Base-by-base conservation (phyloP, 2,113 vertebrate species). In the Eidolon helvum region DNA sequence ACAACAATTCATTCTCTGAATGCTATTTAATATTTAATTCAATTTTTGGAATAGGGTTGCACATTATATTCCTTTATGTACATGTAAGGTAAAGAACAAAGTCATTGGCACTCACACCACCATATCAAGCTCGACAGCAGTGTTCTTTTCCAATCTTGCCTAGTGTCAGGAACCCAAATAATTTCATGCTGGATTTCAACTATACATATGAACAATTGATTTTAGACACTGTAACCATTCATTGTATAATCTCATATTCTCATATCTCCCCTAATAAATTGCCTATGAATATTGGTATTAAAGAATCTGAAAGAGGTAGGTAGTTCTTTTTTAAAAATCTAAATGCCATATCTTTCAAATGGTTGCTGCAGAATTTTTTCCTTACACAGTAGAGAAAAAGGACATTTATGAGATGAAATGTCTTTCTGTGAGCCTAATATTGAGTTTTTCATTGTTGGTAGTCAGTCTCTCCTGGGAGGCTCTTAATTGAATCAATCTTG, bases 401-500 rank as follows among this genome's bases (percentile, higher is more conserved):
- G 83, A 90, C 65, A 91, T 85, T 94, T 78, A 72, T 24, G 59
- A 86, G 45, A 94, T 82, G 72, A 79, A 96, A 91, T 77, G 72
- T 88, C 80, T 96, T 94, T 96, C 66, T 85, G 86, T 26, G 33
- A 97, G 86, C 72, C 48, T 74, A 96, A 87, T 96, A 96, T 66
- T 97, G 94, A 97, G 94, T 98, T 96, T 89, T 95, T 94, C 86
- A 90, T 91, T 83, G 82, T 87, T 96, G 97, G 95, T 57, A 14
- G 45, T 93, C 93, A 38, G 77, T 57, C 75, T 96, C 89, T 91
- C 93, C 84, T 24, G 68, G 90, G 97, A 97, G 66, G 91, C 65
- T 84, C 85, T 96, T 97, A 97, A 97, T 65, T 97, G 95, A 97
- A 97, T 96, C 72, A 63, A 86, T 86, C 95, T 95, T 96, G 88